Percentiles rank a stretch among this genome's conserved stretches.
phyloP scores from a whole-genome alignment of 2,888 invertebrate species.

The Phalangium opilio region DNA sequence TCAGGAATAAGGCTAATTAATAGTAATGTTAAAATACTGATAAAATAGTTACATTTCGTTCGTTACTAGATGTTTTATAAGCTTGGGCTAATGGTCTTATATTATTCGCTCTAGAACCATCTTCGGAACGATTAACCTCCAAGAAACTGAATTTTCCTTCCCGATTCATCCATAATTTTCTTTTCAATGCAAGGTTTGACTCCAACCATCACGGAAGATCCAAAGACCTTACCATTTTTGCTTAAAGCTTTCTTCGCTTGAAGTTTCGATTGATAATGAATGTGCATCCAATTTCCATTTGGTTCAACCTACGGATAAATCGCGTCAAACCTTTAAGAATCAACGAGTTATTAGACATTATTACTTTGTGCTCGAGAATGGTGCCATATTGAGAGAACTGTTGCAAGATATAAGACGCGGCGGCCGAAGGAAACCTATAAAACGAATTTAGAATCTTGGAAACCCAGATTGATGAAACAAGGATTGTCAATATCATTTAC shows the following conservation, averaged over 20 bases:
- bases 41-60: conserved; percentile 15
- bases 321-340: too few species aligned
- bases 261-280: conserved; percentile 53
- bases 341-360: too few species aligned
- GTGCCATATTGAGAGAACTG: conserved; percentile 70
- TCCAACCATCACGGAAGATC: conserved; percentile 77
- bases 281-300: conserved; percentile 83
- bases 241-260: conserved; percentile 77
- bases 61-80: conserved; percentile 28
- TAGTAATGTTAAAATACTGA: too few species aligned
- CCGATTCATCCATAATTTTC: conserved; percentile 14
- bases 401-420: conserved; percentile 55
- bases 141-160: conserved; percentile 13
- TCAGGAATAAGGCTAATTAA: too few species aligned
- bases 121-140: conserved; percentile 3
- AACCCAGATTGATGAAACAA: too few species aligned
- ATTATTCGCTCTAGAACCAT: conserved; percentile 1
- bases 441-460: too few species aligned
- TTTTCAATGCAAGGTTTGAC: conserved; percentile 63
- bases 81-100: conserved; percentile 32
- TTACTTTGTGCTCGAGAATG: conserved; percentile 40
- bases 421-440: conserved; percentile 57
- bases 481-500: too few species aligned
- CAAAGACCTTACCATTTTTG: conserved; percentile 68
- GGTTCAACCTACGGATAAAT: conserved; percentile 33